phyloP scores from a whole-genome alignment of 2,113 vertebrate species.

The Daboia siamensis region DNA sequence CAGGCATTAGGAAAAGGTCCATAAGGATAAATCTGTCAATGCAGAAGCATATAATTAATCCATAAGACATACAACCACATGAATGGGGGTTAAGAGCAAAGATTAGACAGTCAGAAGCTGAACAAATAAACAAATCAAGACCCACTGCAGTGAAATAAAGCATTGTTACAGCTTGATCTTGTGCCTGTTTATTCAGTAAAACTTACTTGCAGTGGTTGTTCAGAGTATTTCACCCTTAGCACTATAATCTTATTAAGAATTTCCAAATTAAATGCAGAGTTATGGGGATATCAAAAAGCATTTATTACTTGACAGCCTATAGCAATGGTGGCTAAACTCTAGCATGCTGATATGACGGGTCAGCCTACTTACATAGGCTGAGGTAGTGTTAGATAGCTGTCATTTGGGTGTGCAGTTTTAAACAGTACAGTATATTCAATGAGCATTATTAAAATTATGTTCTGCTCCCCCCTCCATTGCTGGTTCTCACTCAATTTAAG shows the following conservation, averaged over 20 bases:
- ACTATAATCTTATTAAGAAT: not conserved
- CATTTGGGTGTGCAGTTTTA: not conserved
- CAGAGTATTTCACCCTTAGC: not conserved
- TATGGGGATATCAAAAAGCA: not conserved
- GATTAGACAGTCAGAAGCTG: not conserved
- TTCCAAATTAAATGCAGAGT: not conserved
- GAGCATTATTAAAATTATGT: not conserved
- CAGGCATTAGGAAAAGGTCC: not conserved
- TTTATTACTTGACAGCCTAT: not conserved
- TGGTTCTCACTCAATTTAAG: not conserved
- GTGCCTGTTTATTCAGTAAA: not conserved
- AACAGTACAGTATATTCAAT: not conserved
- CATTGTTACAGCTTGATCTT: not conserved
- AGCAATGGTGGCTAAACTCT: not conserved
- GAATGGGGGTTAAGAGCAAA: not conserved
- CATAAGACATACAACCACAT: not conserved
- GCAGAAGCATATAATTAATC: conserved; percentile 2
- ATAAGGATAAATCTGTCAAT: not conserved
- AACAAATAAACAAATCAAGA: not conserved
- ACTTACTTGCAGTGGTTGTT: not conserved
- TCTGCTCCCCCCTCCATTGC: not conserved
- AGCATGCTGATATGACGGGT: not conserved
- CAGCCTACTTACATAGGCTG: not conserved
- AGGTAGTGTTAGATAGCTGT: not conserved
- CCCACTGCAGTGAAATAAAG: not conserved